Evolutionary conservation across 1,140 invertebrate species (phyloP), one percentile per base, ranked within the genome.

Genomic region (Nebria ingens): DNA sequence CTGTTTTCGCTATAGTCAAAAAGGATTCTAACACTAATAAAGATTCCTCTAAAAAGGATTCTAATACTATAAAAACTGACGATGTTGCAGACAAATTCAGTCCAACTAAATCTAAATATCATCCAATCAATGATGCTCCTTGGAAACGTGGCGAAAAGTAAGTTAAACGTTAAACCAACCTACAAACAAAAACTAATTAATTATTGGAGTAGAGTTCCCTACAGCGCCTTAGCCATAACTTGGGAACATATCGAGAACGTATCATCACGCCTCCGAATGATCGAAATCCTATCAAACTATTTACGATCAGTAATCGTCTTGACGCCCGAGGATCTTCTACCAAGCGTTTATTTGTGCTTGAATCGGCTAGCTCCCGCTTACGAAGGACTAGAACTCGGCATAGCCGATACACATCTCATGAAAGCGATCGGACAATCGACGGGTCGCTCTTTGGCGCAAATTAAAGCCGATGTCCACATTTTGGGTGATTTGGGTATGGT

Each of bases 281-380:
- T 98, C 19, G 91, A 97, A 73, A 94, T 94, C 57, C 67, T 99
- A 17, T 82, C 86, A 50, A 98, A 98, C 71, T 98, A 91, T 69
- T 89, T 98, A 29, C 81, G 93, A 19, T 98, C 95, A 0, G 91
- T 97, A 1, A 89, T 97, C 49, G 76, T 86, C 6, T 71, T 97
- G 2, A 89, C 82, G 22, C 92, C 94, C 0, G 79, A 89, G 49
- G 96, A 99, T 72, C 73, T 99, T 12, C 59, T 97, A 40, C 80
- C 86, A 0, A 93, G 89, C 67, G 80, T 99, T 13, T 98, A 99
- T 71, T 72, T 99, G 23, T 97, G 93, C 70, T 76, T 99, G 0
- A 99, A 99, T 76, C 87, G 94, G 71, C 70, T 98, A 40, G 94
- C 89, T 2, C 96, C 97, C 0, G 89, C 93, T 1, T 98, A 97